Percentiles rank a stretch among this genome's conserved stretches.
Evolutionary conservation across 2,888 invertebrate species (phyloP).

Genomic region (Apantesis nais): DNA sequence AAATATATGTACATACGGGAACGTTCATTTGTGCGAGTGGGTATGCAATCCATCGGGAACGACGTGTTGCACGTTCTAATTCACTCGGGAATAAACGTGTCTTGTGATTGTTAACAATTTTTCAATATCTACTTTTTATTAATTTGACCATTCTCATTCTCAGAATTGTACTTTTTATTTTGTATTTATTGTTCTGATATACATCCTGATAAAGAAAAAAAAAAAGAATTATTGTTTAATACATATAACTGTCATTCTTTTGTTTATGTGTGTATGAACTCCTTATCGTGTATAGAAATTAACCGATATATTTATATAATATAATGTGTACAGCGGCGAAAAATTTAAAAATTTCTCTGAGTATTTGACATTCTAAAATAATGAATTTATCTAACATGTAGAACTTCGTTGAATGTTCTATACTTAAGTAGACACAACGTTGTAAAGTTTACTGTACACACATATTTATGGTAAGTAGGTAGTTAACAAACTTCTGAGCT

Average conservation of each 20-base stretch:
- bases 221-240: neutral
- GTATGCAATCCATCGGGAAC: constrained; percentile 43
- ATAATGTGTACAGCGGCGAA: neutral
- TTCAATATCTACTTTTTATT: constrained; percentile 54
- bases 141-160: constrained; percentile 36
- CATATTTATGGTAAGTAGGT: constrained; percentile 36
- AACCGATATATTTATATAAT: neutral
- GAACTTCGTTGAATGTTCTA: neutral
- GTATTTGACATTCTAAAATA: neutral
- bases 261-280: neutral
- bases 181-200: neutral
- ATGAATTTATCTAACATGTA: neutral
- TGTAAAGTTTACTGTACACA: constrained; percentile 19
- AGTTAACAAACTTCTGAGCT: constrained; percentile 30
- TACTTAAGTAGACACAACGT: neutral
- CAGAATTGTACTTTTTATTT: constrained; percentile 40
- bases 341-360: neutral
- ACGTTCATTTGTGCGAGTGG: constrained; percentile 37
- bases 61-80: constrained; percentile 54
- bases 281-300: neutral
- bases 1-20: constrained; percentile 31
- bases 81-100: constrained; percentile 47
- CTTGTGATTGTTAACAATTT: constrained; percentile 65
- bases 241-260: neutral
- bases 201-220: neutral